These are phyloP conservation scores for Agrotis exclamationis DNA, from an alignment of 2,888 invertebrate genomes.

Conservation along the genomic window DNA sequence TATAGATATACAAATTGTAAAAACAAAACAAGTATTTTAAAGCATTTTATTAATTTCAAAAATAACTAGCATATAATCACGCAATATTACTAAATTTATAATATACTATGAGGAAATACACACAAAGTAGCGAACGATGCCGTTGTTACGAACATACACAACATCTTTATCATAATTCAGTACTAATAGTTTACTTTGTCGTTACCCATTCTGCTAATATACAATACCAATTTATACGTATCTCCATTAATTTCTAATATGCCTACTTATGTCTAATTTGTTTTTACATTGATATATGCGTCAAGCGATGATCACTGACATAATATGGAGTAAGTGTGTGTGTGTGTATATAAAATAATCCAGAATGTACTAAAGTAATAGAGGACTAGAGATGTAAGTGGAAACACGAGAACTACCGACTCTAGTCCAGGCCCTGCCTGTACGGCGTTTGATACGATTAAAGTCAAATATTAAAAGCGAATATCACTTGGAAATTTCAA, in stretches of 20 bases:
- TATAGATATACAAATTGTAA: background rate
- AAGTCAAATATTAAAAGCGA: constrained; percentile 74
- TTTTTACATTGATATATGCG: constrained; percentile 78
- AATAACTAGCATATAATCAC: constrained; percentile 89
- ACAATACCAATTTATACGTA: constrained; percentile 82
- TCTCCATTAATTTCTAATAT: constrained; percentile 76
- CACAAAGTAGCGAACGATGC: constrained; percentile 78
- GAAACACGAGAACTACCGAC: constrained; percentile 51
- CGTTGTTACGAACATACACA: constrained; percentile 74
- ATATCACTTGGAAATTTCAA: constrained; percentile 74
- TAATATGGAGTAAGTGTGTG: constrained; percentile 63
- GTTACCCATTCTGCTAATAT: constrained; percentile 80
- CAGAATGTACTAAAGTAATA: constrained; percentile 68
- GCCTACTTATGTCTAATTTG: constrained; percentile 84
- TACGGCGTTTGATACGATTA: constrained; percentile 62
- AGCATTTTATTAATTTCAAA: constrained; percentile 90
- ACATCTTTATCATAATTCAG: constrained; percentile 79
- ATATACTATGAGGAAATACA: constrained; percentile 88
- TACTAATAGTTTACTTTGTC: constrained; percentile 77
- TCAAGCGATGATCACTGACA: constrained; percentile 69
- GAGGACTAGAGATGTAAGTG: constrained; percentile 72
- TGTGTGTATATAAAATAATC: constrained; percentile 61
- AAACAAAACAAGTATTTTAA: constrained; percentile 73
- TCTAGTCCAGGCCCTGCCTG: constrained; percentile 56
- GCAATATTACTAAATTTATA: constrained; percentile 85